Conservation (phyloP, 2,113 vertebrate species). For the Oxyura jamaicensis region DNA sequence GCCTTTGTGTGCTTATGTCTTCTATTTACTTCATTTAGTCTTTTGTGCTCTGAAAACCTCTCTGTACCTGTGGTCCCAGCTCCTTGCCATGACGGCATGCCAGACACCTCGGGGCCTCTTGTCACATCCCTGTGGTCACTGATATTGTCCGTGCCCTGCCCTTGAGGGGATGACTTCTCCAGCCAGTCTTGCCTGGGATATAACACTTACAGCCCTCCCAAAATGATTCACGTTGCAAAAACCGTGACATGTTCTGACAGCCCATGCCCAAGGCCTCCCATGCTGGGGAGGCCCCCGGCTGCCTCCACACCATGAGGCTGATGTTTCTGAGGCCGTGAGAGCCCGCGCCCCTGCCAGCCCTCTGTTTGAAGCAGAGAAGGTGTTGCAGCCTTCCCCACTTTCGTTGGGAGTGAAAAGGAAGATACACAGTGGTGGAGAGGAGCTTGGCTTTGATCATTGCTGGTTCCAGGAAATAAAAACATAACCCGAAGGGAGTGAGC, state of each 20-base stretch:
- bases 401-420: not conserved
- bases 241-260: not conserved
- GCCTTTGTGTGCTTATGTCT: not conserved
- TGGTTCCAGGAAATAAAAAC: not conserved
- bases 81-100: not conserved
- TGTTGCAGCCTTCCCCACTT: not conserved
- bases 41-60: not conserved
- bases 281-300: not conserved
- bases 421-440: not conserved
- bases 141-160: not conserved
- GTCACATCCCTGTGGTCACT: not conserved
- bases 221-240: not conserved
- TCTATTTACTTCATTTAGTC: not conserved
- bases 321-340: not conserved
- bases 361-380: constrained; percentile 17
- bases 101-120: not conserved
- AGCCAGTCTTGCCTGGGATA: not conserved
- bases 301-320: accelerated
- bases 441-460: constrained; percentile 41
- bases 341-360: not conserved
- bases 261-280: not conserved
- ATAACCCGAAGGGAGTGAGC: not conserved
- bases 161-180: not conserved
- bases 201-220: not conserved
- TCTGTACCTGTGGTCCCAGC: not conserved